Base-by-base conservation (phyloP, 2,797 vertebrate species). In the Balearica regulorum region DNA sequence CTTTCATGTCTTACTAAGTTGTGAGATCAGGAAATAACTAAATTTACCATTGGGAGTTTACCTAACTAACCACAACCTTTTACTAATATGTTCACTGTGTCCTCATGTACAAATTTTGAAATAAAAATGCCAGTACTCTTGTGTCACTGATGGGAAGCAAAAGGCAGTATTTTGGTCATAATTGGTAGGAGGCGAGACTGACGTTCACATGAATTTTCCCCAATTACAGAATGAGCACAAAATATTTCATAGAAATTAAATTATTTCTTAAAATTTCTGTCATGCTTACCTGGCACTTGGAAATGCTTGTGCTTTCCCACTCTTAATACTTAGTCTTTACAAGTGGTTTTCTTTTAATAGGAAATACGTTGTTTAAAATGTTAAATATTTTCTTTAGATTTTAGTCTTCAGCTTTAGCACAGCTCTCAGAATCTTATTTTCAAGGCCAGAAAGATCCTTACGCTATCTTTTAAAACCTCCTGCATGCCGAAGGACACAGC, bases 51-150 rank as follows among this genome's bases (percentile, higher is more conserved):
- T 31, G 96, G 96, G 96, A 97, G 91, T 94, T 95, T 94, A 97
- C 95, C 97, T 92, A 95, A 83, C 68, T 88, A 94, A 98, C 97
- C 97, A 97, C 96, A 96, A 96, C 88, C 96, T 97, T 95, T 94
- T 93, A 87, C 91, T 93, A 71, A 75, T 94, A 22, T 83, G 92
- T 93, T 93, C 91, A 37, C 43, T 93, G 94, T 87, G 94, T 92
- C 81, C 86, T 86, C 90, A 78, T 83, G 90, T 89, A 92, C 89
- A 91, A 78, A 83, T 90, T 92, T 69, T 95, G 82, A 96, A 94
- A 89, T 94, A 82, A 95, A 94, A 94, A 89, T 83, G 92, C 92
- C 84, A 94, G 87, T 92, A 91, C 69, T 89, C 18, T 7, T 84
- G 44, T 96, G 95, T 96, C 94, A 95, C 41, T 97, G 93, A 96